A percentile compares a stretch with the other conserved stretches of the same genome.
Conservation (phyloP, 2,888 invertebrate species). For the Polyploca ridens region DNA sequence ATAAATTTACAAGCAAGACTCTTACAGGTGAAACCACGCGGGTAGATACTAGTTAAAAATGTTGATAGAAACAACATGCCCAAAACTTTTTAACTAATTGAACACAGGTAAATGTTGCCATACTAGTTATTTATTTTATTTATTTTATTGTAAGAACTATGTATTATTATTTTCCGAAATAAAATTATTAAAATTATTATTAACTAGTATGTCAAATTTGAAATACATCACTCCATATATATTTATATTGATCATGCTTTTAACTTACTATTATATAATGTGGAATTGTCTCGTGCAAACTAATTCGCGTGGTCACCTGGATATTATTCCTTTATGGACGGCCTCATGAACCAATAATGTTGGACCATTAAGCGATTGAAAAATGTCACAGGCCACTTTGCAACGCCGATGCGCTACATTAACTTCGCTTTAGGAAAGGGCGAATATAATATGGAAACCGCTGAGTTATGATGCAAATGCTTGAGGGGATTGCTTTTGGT, state of each 20-base stretch:
- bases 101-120: no score
- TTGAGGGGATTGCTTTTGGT: conserved; percentile 21
- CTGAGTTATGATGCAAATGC: conserved; percentile 44
- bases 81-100: no score
- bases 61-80: no score
- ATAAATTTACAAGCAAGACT: no score
- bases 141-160: no score
- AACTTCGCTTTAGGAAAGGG: conserved; percentile 43
- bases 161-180: no score
- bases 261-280: conserved; percentile 18
- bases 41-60: no score
- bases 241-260: background rate
- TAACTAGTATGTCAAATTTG: no score
- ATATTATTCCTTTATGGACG: conserved; percentile 59
- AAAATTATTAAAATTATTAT: no score
- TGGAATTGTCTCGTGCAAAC: background rate
- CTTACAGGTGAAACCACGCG: no score
- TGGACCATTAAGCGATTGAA: conserved; percentile 66
- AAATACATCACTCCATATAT: no score
- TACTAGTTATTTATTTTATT: no score
- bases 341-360: conserved; percentile 63
- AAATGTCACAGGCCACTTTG: conserved; percentile 68
- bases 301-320: conserved; percentile 31
- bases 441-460: conserved; percentile 44
- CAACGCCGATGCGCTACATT: conserved; percentile 63